Evolutionary conservation across 2,888 invertebrate genomes (phyloP).

Genomic region (Rotaria macrura): DNA sequence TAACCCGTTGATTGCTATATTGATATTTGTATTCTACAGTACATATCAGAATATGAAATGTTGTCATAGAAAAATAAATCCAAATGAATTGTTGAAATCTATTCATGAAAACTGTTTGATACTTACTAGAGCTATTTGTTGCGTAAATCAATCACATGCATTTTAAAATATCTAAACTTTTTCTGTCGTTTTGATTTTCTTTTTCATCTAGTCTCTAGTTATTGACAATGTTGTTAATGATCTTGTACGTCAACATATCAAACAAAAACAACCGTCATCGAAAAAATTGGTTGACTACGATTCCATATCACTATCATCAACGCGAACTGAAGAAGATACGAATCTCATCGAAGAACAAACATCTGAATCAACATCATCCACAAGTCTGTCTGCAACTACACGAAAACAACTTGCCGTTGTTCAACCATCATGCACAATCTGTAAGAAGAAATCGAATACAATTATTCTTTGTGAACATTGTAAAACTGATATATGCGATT

Average conservation of each 20-base stretch:
- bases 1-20: too few relatives aligned
- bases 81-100: too few relatives aligned
- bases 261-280: not conserved
- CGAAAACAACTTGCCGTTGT: constrained; percentile 9
- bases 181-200: not conserved
- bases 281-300: not conserved
- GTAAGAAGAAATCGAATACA: not conserved
- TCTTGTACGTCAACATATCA: not conserved
- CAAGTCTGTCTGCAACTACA: not conserved
- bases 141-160: too few relatives aligned
- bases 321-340: not conserved
- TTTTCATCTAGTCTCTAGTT: not conserved
- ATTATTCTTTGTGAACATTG: constrained; percentile 17
- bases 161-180: too few relatives aligned
- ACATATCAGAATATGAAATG: too few relatives aligned
- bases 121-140: too few relatives aligned
- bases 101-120: too few relatives aligned
- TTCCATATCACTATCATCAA: not conserved
- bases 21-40: too few relatives aligned
- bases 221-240: not conserved
- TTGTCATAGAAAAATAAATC: too few relatives aligned
- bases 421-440: not conserved
- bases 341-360: not conserved
- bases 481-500: constrained; percentile 4
- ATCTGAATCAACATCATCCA: not conserved